phyloP scores from a whole-genome alignment of 2,113 vertebrate genomes.

The Platysteira castanea region DNA sequence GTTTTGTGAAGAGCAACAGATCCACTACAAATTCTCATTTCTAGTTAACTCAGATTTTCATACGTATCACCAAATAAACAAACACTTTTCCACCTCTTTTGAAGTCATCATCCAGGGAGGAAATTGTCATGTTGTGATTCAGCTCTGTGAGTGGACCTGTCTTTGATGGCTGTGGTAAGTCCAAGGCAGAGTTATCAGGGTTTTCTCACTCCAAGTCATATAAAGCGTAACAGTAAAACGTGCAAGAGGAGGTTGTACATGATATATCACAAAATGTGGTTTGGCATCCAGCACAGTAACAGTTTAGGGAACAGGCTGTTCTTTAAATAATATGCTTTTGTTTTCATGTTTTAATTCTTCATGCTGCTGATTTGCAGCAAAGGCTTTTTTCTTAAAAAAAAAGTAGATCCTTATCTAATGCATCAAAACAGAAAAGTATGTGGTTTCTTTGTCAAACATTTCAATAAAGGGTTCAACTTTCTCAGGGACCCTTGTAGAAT shows the following conservation, averaged over 20 bases:
- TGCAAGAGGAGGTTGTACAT: slow-evolving; percentile 37
- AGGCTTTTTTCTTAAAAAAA: background rate
- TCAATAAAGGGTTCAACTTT: slow-evolving; percentile 27
- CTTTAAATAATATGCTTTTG: slow-evolving; percentile 61
- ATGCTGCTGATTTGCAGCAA: slow-evolving; percentile 26
- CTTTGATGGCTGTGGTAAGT: slow-evolving; percentile 11
- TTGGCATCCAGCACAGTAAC: slow-evolving; percentile 41
- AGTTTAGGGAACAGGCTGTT: slow-evolving; percentile 57
- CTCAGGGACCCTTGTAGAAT: background rate
- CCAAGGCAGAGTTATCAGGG: background rate
- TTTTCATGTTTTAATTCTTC: slow-evolving; percentile 56
- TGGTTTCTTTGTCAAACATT: slow-evolving; percentile 39
- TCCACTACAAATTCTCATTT: background rate
- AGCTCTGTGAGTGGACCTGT: background rate
- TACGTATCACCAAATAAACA: slow-evolving; percentile 26
- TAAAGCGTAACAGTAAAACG: slow-evolving; percentile 19
- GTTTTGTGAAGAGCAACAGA: slow-evolving; percentile 7
- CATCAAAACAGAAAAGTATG: background rate
- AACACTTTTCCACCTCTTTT: slow-evolving; percentile 24
- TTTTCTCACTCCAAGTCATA: slow-evolving; percentile 22
- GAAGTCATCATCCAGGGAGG: background rate
- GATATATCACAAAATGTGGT: slow-evolving; percentile 54
- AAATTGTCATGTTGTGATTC: background rate
- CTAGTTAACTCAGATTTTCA: background rate
- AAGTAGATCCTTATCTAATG: background rate